Evolutionary conservation across 2,113 vertebrate genomes (phyloP).

Genomic region (Petroica traversi): DNA sequence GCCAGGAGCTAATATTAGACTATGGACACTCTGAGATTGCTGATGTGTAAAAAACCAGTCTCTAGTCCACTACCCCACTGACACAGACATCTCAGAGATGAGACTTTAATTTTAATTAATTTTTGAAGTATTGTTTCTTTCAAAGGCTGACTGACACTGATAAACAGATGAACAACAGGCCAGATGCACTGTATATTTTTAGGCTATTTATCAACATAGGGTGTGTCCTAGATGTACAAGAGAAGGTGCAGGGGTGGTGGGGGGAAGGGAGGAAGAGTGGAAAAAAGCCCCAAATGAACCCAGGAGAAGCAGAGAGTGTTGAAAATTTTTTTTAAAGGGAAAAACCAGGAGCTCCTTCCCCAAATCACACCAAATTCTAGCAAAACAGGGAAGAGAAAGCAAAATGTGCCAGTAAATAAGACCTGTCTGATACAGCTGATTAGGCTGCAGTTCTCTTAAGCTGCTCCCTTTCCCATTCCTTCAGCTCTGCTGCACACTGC

Average conservation of each 20-base stretch:
- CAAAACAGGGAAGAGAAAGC: background rate
- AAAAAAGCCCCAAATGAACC: background rate
- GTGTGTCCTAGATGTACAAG: background rate
- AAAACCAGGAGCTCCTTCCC: background rate
- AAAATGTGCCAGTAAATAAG: background rate
- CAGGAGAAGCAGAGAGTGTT: background rate
- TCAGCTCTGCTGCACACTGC: background rate
- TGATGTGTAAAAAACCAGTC: background rate
- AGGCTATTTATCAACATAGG: background rate
- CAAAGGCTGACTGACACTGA: background rate
- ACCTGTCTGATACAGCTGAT: background rate
- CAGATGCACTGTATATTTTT: background rate
- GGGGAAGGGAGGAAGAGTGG: background rate
- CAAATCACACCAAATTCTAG: background rate
- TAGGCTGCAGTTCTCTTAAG: background rate
- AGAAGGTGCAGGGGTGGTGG: background rate
- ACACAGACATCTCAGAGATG: background rate
- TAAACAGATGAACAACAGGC: background rate
- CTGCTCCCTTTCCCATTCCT: background rate
- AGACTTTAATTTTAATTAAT: background rate
- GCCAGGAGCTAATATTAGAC: background rate
- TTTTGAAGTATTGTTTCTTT: background rate
- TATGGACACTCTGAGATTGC: background rate
- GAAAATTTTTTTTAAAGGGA: background rate
- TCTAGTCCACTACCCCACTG: background rate